These are phyloP conservation scores for Zosterops japonicus DNA, from an alignment of 2,113 vertebrate genomes.

Conservation along the genomic window DNA sequence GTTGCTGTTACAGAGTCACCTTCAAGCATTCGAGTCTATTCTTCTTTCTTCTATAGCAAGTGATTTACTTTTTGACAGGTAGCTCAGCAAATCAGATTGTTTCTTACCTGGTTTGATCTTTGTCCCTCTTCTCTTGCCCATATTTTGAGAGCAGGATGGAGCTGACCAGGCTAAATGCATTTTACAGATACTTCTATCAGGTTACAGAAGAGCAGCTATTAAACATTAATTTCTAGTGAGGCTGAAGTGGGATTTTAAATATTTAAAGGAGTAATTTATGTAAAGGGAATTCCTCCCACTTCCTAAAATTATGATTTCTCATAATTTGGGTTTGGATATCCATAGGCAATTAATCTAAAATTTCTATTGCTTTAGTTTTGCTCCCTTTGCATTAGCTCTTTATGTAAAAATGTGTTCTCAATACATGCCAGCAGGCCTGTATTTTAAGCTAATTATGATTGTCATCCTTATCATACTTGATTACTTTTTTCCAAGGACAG, in stretches of 20 bases:
- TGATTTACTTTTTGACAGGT: neutral
- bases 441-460: slow-evolving; percentile 43
- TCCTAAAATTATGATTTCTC: slow-evolving; percentile 28
- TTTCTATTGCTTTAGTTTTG: neutral
- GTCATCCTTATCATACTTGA: slow-evolving; percentile 32
- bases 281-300: slow-evolving; percentile 21
- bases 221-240: slow-evolving; percentile 51
- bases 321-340: slow-evolving; percentile 13
- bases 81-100: neutral
- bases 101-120: neutral
- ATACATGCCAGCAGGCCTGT: neutral
- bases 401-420: neutral
- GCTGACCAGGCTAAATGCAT: neutral
- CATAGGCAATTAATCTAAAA: slow-evolving; percentile 20
- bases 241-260: slow-evolving; percentile 49
- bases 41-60: neutral
- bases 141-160: neutral
- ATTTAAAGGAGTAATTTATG: slow-evolving; percentile 53
- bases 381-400: neutral
- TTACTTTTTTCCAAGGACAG: slow-evolving; percentile 43
- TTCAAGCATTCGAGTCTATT: neutral
- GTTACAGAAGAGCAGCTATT: slow-evolving; percentile 42
- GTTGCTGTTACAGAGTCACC: slow-evolving; percentile 21
- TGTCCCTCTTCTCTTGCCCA: neutral
- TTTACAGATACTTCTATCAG: slow-evolving; percentile 25